These are phyloP conservation scores for Antechinus stuartii DNA, from an alignment of 2,113 vertebrate species.

Conservation along the genomic window DNA sequence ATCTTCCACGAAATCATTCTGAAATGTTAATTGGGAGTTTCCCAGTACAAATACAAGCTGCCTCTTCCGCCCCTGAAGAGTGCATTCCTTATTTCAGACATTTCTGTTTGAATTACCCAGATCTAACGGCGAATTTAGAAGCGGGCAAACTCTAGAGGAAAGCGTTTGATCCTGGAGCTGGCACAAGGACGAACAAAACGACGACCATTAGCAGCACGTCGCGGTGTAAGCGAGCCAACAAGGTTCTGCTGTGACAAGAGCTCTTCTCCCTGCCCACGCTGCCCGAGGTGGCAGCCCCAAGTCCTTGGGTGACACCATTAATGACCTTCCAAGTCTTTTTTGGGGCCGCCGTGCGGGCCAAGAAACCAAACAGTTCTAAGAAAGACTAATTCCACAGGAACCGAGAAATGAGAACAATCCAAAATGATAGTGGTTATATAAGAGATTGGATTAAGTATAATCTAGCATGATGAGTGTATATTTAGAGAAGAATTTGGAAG, in stretches of 20 bases:
- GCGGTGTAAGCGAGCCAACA: conserved; percentile 67
- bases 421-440: conserved; percentile 86
- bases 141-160: conserved; percentile 65
- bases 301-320: conserved; percentile 72
- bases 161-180: conserved; percentile 72
- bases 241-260: conserved; percentile 74
- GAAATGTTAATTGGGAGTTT: conserved; percentile 75
- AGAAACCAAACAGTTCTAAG: conserved; percentile 84
- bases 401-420: conserved; percentile 81
- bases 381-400: conserved; percentile 85
- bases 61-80: conserved; percentile 60
- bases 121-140: conserved; percentile 74
- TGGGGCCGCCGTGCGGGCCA: conserved; percentile 66
- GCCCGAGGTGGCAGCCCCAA: conserved; percentile 64
- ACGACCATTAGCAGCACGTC: conserved; percentile 71
- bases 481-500: conserved; percentile 86
- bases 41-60: conserved; percentile 71
- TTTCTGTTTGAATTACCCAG: conserved; percentile 72
- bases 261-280: conserved; percentile 68
- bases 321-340: conserved; percentile 75
- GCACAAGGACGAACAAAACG: conserved; percentile 67
- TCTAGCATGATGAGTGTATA: conserved; percentile 84
- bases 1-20: conserved; percentile 68
- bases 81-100: conserved; percentile 73
- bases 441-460: conserved; percentile 86